Evolutionary conservation across 2,113 vertebrate species (phyloP).

Genomic region (Pholis gunnellus): DNA sequence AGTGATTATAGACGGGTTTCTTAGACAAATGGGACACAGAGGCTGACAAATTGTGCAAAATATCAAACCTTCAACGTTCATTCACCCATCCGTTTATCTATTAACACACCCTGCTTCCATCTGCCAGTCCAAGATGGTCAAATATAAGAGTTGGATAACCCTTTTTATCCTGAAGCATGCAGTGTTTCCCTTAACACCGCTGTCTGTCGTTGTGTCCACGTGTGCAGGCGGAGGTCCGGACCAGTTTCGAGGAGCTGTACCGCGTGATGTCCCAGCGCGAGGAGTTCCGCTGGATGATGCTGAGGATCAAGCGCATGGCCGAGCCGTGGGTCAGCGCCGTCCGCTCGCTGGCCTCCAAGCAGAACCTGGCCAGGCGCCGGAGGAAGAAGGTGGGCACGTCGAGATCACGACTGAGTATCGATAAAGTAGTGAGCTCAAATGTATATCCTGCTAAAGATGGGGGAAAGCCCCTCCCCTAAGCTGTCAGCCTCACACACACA

Average conservation of each 20-base stretch:
- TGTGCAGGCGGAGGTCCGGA: constrained; percentile 90
- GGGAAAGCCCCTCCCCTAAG: not conserved
- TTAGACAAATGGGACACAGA: not conserved
- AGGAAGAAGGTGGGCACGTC: constrained; percentile 89
- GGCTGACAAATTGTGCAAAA: not conserved
- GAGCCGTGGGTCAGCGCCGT: constrained; percentile 94
- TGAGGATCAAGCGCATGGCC: constrained; percentile 96
- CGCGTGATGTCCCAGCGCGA: constrained; percentile 94
- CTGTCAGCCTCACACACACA: not conserved
- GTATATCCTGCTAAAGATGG: not conserved
- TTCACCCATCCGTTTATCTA: not conserved
- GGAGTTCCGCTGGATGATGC: constrained; percentile 98
- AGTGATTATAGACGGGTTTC: not conserved
- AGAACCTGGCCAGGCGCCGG: constrained; percentile 91
- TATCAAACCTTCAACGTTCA: not conserved
- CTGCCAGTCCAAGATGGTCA: not conserved
- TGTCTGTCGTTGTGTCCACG: not conserved
- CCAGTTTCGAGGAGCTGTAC: constrained; percentile 93
- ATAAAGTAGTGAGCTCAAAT: not conserved
- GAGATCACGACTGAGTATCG: not conserved
- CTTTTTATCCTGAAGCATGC: not conserved
- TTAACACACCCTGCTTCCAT: not conserved
- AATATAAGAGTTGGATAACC: not conserved
- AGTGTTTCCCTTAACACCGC: not conserved
- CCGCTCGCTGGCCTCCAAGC: constrained; percentile 92